Evolutionary conservation across 2,797 vertebrate species (phyloP).

Genomic region (Epinephelus awoara): DNA sequence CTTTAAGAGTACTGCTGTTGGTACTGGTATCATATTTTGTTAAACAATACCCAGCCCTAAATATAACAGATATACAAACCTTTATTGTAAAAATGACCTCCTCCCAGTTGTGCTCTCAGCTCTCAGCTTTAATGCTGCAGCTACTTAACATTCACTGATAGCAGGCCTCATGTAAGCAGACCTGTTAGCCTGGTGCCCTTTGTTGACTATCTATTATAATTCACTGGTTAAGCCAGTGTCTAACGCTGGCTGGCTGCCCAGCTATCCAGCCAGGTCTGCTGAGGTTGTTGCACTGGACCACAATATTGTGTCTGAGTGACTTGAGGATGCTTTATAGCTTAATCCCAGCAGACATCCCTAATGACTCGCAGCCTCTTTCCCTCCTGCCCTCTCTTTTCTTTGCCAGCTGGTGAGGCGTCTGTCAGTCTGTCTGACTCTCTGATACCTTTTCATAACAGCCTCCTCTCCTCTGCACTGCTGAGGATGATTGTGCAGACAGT

Average conservation of each 20-base stretch:
- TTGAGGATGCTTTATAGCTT: constrained; percentile 67
- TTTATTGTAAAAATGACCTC: constrained; percentile 35
- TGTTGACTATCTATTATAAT: constrained; percentile 57
- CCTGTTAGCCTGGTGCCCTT: constrained; percentile 23
- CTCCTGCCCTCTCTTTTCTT: constrained; percentile 25
- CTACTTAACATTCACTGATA: constrained; percentile 54
- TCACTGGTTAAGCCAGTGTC: constrained; percentile 55
- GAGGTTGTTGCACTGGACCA: constrained; percentile 45
- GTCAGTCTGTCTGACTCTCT: constrained; percentile 38
- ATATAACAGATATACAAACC: constrained; percentile 17
- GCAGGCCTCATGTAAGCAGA: constrained; percentile 36
- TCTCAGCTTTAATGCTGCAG: constrained; percentile 30
- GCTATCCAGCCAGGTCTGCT: constrained; percentile 37
- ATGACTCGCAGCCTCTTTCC: constrained; percentile 48
- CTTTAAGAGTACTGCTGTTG: too few relatives aligned
- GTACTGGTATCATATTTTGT: too few relatives aligned
- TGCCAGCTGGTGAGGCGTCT: constrained; percentile 50
- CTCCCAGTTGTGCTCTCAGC: constrained; percentile 43
- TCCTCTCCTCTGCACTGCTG: constrained; percentile 26
- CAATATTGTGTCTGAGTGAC: constrained; percentile 62
- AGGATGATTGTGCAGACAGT: constrained; percentile 41
- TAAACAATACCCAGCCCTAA: too few relatives aligned
- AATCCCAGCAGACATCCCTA: constrained; percentile 59
- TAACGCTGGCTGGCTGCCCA: constrained; percentile 46
- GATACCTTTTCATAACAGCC: constrained; percentile 66